phyloP scores from a whole-genome alignment of 2,113 vertebrate species.

The Pedetes capensis region DNA sequence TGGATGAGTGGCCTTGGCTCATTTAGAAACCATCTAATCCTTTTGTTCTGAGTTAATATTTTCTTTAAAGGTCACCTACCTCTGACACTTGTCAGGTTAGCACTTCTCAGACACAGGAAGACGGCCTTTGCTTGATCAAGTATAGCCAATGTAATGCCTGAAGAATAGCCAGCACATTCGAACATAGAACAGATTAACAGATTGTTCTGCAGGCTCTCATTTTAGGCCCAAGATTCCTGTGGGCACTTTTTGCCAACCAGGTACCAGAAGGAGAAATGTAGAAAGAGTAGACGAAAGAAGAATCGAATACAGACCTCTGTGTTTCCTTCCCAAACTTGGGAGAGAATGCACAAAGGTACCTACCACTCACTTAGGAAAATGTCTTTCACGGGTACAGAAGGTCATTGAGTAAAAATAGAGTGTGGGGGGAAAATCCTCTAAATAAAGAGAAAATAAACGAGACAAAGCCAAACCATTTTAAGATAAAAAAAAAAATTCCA shows the following conservation, averaged over 20 bases:
- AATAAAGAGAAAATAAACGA: constrained; percentile 40
- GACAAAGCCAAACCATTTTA: constrained; percentile 40
- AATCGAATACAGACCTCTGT: neutral
- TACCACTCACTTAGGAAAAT: neutral
- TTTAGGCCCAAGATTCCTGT: neutral
- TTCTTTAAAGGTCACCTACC: constrained; percentile 68
- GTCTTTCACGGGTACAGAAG: neutral
- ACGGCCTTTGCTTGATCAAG: constrained; percentile 18
- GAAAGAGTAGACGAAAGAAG: neutral
- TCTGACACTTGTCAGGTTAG: constrained; percentile 65
- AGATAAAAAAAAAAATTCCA: neutral
- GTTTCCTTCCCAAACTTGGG: neutral
- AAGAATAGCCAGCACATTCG: neutral
- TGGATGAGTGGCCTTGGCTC: constrained; percentile 55
- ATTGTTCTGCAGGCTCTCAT: neutral
- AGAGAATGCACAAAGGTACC: neutral
- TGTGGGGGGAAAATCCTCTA: neutral
- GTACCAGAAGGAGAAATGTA: neutral
- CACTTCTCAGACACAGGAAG: constrained; percentile 33
- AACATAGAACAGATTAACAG: neutral
- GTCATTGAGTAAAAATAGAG: neutral
- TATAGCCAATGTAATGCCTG: neutral
- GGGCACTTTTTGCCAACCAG: neutral
- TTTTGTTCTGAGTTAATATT: constrained; percentile 71
- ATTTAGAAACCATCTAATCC: constrained; percentile 66